A percentile compares a stretch with the other conserved stretches of the same genome.
Evolutionary conservation across 2,113 vertebrate genomes (phyloP).

Genomic region (Pelusios castaneus): DNA sequence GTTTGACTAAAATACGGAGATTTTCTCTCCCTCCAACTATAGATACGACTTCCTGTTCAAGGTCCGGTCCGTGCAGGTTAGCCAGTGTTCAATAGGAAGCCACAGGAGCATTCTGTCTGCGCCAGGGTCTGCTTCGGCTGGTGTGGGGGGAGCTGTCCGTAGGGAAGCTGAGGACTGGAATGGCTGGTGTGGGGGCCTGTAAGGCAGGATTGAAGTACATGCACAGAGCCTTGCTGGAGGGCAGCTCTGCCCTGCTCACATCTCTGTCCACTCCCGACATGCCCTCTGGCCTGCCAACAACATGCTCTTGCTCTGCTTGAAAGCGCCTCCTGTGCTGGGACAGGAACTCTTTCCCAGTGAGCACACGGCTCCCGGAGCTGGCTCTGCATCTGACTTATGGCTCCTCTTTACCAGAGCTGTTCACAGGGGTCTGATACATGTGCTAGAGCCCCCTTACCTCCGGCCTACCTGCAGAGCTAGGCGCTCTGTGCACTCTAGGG

Average conservation of each 20-base stretch:
- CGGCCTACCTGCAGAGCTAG: neutral
- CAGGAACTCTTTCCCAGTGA: neutral
- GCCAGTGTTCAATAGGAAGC: neutral
- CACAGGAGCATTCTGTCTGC: neutral
- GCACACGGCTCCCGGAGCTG: accelerated
- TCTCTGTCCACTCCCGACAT: accelerated
- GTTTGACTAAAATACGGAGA: neutral
- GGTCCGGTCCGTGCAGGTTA: neutral
- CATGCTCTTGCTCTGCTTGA: conserved; percentile 5
- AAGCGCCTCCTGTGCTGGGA: neutral
- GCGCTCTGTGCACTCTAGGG: too few species aligned
- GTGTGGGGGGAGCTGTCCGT: neutral
- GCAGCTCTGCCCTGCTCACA: neutral
- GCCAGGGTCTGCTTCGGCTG: neutral
- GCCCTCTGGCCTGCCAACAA: neutral
- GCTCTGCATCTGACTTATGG: neutral
- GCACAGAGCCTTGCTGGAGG: neutral
- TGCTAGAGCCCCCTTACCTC: neutral
- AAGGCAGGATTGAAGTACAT: neutral
- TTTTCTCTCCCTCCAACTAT: neutral
- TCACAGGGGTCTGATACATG: neutral
- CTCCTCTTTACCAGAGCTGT: neutral
- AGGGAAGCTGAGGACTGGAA: neutral
- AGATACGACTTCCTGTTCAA: neutral
- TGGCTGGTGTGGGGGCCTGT: neutral